These are phyloP conservation scores for Cancer borealis DNA, from an alignment of 2,888 invertebrate species.

Conservation along the genomic window DNA sequence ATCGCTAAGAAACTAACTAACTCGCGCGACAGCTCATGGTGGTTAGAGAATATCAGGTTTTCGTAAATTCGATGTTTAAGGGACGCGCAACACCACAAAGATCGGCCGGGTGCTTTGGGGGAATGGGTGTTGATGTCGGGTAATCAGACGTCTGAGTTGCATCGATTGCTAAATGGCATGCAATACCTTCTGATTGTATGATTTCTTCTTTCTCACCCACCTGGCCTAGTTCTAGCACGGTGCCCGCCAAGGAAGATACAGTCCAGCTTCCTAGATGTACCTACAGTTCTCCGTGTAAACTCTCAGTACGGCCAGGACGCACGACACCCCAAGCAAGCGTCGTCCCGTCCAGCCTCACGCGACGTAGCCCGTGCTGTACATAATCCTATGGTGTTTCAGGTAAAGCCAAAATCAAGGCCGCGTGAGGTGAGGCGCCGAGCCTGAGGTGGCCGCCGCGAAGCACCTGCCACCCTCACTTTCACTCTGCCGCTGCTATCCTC, in stretches of 20 bases:
- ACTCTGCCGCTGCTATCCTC: background rate
- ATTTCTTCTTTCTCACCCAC: background rate
- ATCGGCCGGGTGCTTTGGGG: background rate
- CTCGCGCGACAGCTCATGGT: slow-evolving; percentile 18
- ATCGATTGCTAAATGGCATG: slow-evolving; percentile 41
- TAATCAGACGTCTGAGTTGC: slow-evolving; percentile 20
- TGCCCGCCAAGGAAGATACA: background rate
- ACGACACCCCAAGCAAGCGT: background rate
- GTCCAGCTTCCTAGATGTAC: background rate
- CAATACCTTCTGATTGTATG: background rate
- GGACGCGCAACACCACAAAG: background rate
- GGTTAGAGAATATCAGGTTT: slow-evolving; percentile 43
- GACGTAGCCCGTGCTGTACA: background rate
- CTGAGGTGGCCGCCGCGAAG: slow-evolving; percentile 7
- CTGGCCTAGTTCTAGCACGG: background rate
- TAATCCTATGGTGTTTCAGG: background rate
- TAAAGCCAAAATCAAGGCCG: background rate
- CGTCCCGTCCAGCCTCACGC: background rate
- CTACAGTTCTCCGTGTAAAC: background rate
- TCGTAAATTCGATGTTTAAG: slow-evolving; percentile 25
- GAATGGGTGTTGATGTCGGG: slow-evolving; percentile 28
- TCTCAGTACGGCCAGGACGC: background rate
- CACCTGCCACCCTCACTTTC: slow-evolving; percentile 38
- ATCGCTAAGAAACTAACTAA: slow-evolving; percentile 35
- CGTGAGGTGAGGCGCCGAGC: slow-evolving; percentile 12